phyloP scores from a whole-genome alignment of 2,113 vertebrate genomes.

The Chionis minor region DNA sequence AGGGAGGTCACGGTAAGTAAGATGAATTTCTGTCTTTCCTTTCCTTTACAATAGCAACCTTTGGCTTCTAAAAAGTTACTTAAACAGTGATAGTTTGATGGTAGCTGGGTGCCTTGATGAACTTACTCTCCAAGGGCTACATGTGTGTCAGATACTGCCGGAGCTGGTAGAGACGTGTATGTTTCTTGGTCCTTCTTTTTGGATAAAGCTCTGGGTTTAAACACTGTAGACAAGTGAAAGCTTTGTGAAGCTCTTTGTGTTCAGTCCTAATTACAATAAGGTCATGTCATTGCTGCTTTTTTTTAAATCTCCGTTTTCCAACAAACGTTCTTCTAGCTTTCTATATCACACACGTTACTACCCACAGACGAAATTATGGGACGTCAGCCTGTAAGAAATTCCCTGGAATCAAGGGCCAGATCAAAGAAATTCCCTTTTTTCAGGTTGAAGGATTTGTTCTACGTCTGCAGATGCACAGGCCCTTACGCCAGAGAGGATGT shows the following conservation, averaged over 20 bases:
- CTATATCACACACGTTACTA: not conserved
- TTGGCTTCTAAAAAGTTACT: conserved; percentile 54
- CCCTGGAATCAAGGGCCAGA: not conserved
- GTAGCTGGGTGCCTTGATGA: not conserved
- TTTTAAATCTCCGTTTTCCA: not conserved
- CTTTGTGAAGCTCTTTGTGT: not conserved
- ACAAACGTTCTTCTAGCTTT: not conserved
- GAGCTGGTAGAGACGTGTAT: not conserved
- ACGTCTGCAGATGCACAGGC: not conserved
- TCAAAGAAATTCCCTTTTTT: not conserved
- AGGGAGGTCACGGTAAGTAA: conserved; percentile 41
- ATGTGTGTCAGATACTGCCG: not conserved
- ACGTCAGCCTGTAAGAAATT: not conserved
- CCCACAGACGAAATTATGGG: not conserved
- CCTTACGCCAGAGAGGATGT: accelerated
- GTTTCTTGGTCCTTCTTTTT: not conserved
- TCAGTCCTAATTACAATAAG: not conserved
- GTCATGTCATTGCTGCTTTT: not conserved
- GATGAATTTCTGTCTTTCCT: conserved; percentile 54
- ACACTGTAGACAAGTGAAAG: not conserved
- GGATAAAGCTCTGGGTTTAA: conserved; percentile 14
- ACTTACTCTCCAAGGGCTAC: not conserved
- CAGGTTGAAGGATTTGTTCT: not conserved
- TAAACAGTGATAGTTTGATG: conserved; percentile 2
- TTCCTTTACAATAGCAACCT: conserved; percentile 35